These are phyloP conservation scores for Hoplodrina blanda DNA, from an alignment of 2,888 invertebrate species.

Conservation along the genomic window DNA sequence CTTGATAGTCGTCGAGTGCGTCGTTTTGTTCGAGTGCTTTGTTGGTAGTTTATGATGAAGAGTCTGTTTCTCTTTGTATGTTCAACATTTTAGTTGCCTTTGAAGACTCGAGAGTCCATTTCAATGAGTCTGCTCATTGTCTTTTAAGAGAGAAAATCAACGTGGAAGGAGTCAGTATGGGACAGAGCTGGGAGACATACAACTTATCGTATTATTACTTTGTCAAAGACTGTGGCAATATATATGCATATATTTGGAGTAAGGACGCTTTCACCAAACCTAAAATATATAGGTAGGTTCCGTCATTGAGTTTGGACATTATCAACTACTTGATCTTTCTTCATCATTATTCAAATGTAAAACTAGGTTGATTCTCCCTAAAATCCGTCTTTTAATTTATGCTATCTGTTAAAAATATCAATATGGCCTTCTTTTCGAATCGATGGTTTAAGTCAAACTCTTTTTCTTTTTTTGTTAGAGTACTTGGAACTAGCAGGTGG, in stretches of 20 bases:
- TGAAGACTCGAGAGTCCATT: slow-evolving; percentile 1
- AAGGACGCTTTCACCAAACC: too few relatives aligned
- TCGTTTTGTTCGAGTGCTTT: slow-evolving; percentile 79
- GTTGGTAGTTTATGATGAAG: slow-evolving; percentile 87
- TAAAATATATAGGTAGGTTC: too few relatives aligned
- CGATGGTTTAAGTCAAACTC: too few relatives aligned
- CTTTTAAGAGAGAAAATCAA: background rate
- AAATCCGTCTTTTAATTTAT: too few relatives aligned
- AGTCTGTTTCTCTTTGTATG: slow-evolving; percentile 64
- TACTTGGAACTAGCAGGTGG: too few relatives aligned
- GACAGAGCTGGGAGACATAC: background rate
- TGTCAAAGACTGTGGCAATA: background rate
- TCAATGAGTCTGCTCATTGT: background rate
- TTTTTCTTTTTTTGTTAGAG: too few relatives aligned
- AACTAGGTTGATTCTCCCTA: too few relatives aligned
- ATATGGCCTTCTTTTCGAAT: too few relatives aligned
- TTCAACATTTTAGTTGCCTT: slow-evolving; percentile 61
- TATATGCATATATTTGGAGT: background rate
- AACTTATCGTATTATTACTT: background rate
- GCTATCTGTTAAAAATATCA: too few relatives aligned
- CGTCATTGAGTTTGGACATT: too few relatives aligned
- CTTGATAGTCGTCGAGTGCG: slow-evolving; percentile 80
- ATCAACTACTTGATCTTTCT: too few relatives aligned
- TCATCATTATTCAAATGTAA: too few relatives aligned
- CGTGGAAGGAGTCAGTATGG: background rate